Base-by-base conservation (phyloP, 2,113 vertebrate species). In the Heterotilapia buettikoferi region DNA sequence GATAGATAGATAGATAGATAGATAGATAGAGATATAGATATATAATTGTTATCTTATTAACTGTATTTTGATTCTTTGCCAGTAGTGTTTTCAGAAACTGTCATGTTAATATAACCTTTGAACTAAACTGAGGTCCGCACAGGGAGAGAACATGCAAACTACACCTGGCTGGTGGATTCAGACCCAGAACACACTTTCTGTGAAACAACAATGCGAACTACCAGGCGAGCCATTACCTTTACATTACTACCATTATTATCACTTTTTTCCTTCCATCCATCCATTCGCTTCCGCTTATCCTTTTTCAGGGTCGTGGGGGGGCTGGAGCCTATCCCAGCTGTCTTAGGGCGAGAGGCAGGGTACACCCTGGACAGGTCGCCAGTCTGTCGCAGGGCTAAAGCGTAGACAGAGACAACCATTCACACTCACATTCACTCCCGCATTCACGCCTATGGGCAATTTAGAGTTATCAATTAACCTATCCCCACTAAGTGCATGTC, bases 31-130 rank as follows among this genome's bases (percentile, higher is more conserved):
- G 2, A 24, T 24, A 24, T 24, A 24, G 2, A 24, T 24, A 24
- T 24, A 24, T 24, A 24, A 1, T 43, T 71, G 7, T 24, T 26
- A 43, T 71, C 0, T 71, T 0, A 43, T 24, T 0, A 71, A 71
- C 21, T 71, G 66, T 71, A 43, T 24, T 71, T 71, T 71, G 66
- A 43, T 43, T 40, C 38, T 43, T 71, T 71, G 21, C 6, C 66
- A 45, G 5, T 24, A 9, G 12, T 71, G 12, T 43, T 71, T 43
- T 43, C 12, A 9, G 66, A 71, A 71, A 16, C 66, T 43, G n/a
- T 43, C n/a, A 24, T 45, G 66, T 16, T 24, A 45, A 73, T 73
- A 6, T 4, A 45, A 45, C 68, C 68, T 73, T 73, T 45, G 21
- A 73, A 16, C 21, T 73, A 24, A 4, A 45, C 5, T 73, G 68